phyloP scores from a whole-genome alignment of 1,140 invertebrate genomes.

The Drosophila subobscura region DNA sequence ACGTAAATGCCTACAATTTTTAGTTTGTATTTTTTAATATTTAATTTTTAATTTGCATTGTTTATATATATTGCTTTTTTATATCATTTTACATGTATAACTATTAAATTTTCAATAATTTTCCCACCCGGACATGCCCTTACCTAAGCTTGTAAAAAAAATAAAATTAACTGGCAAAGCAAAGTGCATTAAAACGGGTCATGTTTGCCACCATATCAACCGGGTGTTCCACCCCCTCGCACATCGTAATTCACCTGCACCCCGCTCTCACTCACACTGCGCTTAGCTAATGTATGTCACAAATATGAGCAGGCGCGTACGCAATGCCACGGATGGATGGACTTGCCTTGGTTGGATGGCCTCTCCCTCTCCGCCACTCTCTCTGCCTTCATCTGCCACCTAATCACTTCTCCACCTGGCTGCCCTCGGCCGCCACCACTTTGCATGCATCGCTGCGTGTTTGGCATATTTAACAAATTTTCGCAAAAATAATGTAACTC shows the following conservation, averaged over 20 bases:
- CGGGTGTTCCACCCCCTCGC: conserved; percentile 6
- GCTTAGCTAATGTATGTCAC: conserved; percentile 79
- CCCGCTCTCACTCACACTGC: conserved; percentile 14
- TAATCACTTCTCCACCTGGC: conserved; percentile 21
- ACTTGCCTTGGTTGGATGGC: conserved; percentile 32
- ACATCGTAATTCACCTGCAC: neutral
- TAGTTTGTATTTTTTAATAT: too few relatives aligned
- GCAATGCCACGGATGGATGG: conserved; percentile 78
- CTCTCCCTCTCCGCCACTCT: neutral
- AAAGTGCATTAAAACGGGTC: conserved; percentile 56
- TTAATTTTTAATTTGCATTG: too few relatives aligned
- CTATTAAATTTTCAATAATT: too few relatives aligned
- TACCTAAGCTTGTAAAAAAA: neutral
- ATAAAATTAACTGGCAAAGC: neutral
- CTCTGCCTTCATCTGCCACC: neutral
- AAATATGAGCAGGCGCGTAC: conserved; percentile 77
- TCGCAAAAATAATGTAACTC: conserved; percentile 78
- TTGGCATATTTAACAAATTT: conserved; percentile 82
- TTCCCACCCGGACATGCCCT: neutral
- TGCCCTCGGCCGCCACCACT: conserved; percentile 53
- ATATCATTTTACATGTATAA: too few relatives aligned
- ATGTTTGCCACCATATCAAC: conserved; percentile 62
- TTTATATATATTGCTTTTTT: too few relatives aligned
- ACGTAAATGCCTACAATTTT: too few relatives aligned
- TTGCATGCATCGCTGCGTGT: conserved; percentile 81